Conservation (phyloP, 2,797 vertebrate genomes). For the Artibeus lituratus region DNA sequence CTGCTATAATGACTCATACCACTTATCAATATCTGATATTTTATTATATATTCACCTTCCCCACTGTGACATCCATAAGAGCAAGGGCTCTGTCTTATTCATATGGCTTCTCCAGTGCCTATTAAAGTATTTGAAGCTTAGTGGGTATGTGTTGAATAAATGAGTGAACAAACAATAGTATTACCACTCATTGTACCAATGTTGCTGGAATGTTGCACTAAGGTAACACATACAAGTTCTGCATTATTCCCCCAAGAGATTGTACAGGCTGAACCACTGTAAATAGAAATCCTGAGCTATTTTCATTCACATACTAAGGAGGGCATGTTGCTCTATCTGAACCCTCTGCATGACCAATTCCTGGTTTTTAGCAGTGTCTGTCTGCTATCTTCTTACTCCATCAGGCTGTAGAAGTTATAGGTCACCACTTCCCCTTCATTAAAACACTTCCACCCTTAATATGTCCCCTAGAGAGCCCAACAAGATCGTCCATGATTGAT, state of each 20-base stretch:
- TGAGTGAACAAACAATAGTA: neutral
- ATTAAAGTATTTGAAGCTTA: neutral
- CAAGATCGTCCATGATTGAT: neutral
- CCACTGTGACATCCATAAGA: neutral
- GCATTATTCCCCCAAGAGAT: neutral
- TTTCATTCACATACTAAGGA: neutral
- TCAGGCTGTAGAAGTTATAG: neutral
- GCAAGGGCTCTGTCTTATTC: neutral
- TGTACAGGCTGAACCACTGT: neutral
- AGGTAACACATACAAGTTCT: neutral
- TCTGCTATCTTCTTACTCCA: neutral
- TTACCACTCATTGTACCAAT: no score
- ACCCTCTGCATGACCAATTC: neutral
- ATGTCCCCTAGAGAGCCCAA: neutral
- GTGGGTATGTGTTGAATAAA: neutral
- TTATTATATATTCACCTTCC: neutral
- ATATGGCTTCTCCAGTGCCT: neutral
- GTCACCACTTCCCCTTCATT: neutral
- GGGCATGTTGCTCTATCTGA: accelerated
- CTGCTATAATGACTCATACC: neutral
- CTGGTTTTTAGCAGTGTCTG: neutral
- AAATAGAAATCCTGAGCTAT: neutral
- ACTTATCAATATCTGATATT: neutral
- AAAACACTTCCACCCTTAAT: neutral
- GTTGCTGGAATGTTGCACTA: neutral